These are phyloP conservation scores for Porphyrio hochstetteri DNA, from an alignment of 2,113 vertebrate species.

Conservation along the genomic window DNA sequence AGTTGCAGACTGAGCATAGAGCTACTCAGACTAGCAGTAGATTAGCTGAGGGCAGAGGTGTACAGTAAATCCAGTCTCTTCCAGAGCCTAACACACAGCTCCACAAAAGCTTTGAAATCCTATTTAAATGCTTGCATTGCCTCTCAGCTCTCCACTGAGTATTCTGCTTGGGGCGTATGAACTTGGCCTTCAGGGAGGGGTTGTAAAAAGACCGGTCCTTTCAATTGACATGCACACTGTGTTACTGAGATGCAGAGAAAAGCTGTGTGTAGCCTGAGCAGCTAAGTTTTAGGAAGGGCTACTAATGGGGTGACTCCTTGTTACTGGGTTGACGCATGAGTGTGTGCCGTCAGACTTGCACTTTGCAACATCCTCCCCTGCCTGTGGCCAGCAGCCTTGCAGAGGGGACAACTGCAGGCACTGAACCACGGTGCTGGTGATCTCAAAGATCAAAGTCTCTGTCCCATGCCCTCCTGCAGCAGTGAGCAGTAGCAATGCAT, in stretches of 20 bases:
- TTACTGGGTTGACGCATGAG: not conserved
- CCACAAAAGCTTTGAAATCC: not conserved
- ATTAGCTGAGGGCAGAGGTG: not conserved
- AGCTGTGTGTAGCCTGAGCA: not conserved
- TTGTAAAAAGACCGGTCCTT: not conserved
- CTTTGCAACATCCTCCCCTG: not conserved
- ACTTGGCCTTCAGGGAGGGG: not conserved
- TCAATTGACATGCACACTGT: not conserved
- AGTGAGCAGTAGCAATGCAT: not conserved
- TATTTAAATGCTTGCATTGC: not conserved
- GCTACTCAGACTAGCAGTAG: not conserved
- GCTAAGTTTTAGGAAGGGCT: not conserved
- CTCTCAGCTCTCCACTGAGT: not conserved
- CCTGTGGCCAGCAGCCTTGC: not conserved
- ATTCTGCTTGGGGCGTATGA: not conserved
- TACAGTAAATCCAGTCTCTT: not conserved
- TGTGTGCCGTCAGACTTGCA: not conserved
- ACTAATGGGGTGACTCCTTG: not conserved
- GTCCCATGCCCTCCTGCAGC: not conserved
- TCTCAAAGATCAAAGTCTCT: not conserved
- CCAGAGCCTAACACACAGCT: not conserved
- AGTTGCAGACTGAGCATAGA: not conserved
- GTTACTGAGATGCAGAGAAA: not conserved
- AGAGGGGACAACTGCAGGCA: not conserved
- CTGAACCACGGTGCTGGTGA: rapidly evolving